phyloP scores from a whole-genome alignment of 1,140 invertebrate species.

The Caenorhabditis elegans region WBcel235 BX284605.5:14666501-14667000 shows the following conservation, averaged over 20 bases:
- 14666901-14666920: neutral
- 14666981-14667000: neutral
- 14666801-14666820: neutral
- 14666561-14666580: neutral
- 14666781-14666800: neutral
- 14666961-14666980: neutral
- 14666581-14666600: too few species aligned
- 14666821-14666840: neutral
- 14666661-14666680: too few species aligned
- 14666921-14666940: neutral
- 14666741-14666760: neutral
- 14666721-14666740: neutral
- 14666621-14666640: too few species aligned
- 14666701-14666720: too few species aligned
- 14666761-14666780: neutral
- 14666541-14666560: neutral
- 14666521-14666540: neutral
- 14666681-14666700: too few species aligned
- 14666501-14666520: neutral
- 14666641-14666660: too few species aligned
- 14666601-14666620: too few species aligned
- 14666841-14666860: slow-evolving; percentile 4
- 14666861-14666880: neutral
- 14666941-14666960: slow-evolving; percentile 12
- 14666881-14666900: slow-evolving; percentile 12